Percentiles rank a stretch among this genome's conserved stretches.
phyloP scores from a whole-genome alignment of 2,113 vertebrate genomes.

The Pituophis catenifer region DNA sequence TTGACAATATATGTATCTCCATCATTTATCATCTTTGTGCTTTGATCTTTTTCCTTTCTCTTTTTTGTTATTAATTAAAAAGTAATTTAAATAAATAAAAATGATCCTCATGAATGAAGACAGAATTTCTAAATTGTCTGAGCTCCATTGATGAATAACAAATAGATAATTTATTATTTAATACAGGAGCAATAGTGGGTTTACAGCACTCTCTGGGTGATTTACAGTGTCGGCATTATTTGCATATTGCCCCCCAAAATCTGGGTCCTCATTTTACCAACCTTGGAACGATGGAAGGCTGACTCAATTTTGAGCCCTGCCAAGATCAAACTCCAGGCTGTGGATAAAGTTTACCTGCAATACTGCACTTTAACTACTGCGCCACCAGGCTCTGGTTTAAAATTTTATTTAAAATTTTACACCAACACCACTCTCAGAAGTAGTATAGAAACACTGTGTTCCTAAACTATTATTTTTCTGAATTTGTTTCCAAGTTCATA shows the following conservation, averaged over 20 bases:
- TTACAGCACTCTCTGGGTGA: not conserved
- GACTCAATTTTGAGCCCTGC: not conserved
- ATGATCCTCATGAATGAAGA: not conserved
- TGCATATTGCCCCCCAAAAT: not conserved
- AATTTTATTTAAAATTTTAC: not conserved
- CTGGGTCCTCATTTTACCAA: not conserved
- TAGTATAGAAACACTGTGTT: not conserved
- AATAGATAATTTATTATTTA: not conserved
- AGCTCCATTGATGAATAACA: not conserved
- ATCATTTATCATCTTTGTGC: too few relatives aligned
- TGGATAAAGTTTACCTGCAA: not conserved
- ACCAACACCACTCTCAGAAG: not conserved
- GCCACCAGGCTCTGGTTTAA: not conserved
- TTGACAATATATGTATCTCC: too few relatives aligned
- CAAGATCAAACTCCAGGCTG: not conserved
- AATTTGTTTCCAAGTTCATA: not conserved
- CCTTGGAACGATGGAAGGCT: too few relatives aligned
- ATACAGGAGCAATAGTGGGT: not conserved
- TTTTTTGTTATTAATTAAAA: too few relatives aligned
- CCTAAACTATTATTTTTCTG: not conserved
- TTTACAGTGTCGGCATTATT: not conserved
- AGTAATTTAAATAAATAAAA: not conserved
- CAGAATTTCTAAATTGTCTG: not conserved
- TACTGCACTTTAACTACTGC: not conserved
- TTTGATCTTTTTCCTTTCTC: too few relatives aligned